Evolutionary conservation across 2,113 vertebrate genomes (phyloP), one percentile per base, ranked within the genome.

Genomic region (Indri indri): DNA sequence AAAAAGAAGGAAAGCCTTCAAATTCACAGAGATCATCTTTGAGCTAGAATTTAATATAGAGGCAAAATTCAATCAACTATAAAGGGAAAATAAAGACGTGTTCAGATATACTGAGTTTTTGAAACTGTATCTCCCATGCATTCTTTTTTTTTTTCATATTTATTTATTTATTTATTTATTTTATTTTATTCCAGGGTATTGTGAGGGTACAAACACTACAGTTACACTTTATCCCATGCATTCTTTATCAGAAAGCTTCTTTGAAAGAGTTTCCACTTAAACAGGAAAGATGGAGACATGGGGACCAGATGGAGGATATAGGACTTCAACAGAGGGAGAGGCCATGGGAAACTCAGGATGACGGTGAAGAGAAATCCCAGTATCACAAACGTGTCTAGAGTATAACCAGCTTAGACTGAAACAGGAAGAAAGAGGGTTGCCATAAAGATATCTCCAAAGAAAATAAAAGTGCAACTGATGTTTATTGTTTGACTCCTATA

Each of bases 21-120:
- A 52, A 94, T 94, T 89, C 20, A 57, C n/a, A 93, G 27, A 77
- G 34, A 52, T 76, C 79, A 63, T 45, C 6, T 82, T 50, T 18
- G 30, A 40, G 13, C 90, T 92, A 71, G 27, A 94, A 84, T 94
- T 92, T 80, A 96, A 52, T 80, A 86, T 59, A 12, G 25, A 90
- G 11, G 5, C 34, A 79, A 89, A 63, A 40, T 16, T 80, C 20
- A 95, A 68, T 47, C 13, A 96, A 88, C 52, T n/a, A 79, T n/a
- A 8, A 90, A 87, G 37, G 14, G 16, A 83, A 92, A 94, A 71
- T 83, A 94, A 94, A 95, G 42, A 57, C n/a, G 70, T 12, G 4
- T 22, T 92, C 25, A 76, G 40, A 88, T 13, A 70, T 77, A 22
- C 8, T 50, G 20, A 80, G 42, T 88, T 89, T 23, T 34, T 37